Base-by-base conservation (phyloP, 2,888 invertebrate species). In the Biston stratarius region DNA sequence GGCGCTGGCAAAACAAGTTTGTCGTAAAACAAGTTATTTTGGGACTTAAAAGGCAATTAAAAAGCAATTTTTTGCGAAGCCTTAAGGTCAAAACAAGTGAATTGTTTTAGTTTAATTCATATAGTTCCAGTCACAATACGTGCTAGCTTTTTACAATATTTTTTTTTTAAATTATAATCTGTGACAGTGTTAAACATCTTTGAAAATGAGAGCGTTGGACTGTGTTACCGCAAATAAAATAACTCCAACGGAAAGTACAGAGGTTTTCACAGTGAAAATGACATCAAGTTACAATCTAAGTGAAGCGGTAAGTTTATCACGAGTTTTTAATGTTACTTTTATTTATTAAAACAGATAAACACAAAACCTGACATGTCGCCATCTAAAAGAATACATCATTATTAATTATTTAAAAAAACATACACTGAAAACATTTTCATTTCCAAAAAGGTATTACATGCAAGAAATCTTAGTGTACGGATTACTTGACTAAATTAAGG, bases 201-300 rank as follows among this genome's bases (percentile, higher is more conserved):
- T 47, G 10, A 70, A 64, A 71, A 74, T 64, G 89, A 86, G 89
- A 70, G 90, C 83, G 6, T 78, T 92, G 53, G 89, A 90, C 74
- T 92, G 90, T 85, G 88, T 90, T 2, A 80, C 79, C 53, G 76
- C 74, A 5, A 82, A 77, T 12, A 89, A 83, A 76, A 85, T 89
- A 59, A 78, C 84, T 9, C 74, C 87, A 0, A 87, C 91, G 0
- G 88, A 87, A 1, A 93, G 92, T 67, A 90, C 88, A 0, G 92
- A 91, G 69, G 91, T 91, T 52, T 89, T 93, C 67, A 81, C 88
- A 0, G 84, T 88, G 9, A 87, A 81, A 36, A 78, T 82, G 72
- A 80, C 83, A 10, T 91, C 92, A 0, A 82, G 84, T 59, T 81
- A 82, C 2, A 84, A 86, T 38, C 77, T 91, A 56, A 83, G 85